Evolutionary conservation across 35 echinoderm and acorn worm species (phyloP).

Genomic region (Strongylocentrotus purpuratus): DNA sequence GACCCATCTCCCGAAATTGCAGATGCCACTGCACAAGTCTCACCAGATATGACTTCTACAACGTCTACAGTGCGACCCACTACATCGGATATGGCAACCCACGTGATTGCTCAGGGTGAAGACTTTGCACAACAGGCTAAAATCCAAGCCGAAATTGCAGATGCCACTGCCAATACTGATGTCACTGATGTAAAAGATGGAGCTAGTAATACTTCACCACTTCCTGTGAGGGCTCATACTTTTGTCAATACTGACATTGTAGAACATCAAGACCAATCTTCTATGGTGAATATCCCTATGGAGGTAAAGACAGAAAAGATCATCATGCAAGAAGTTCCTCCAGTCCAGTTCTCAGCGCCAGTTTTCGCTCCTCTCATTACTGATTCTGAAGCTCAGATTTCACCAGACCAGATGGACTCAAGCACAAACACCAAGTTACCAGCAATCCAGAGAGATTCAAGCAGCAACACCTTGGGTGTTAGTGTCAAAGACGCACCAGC

Average conservation of each 20-base stretch:
- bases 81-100: background rate
- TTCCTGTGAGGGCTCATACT: background rate
- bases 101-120: background rate
- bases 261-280: background rate
- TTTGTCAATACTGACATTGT: background rate
- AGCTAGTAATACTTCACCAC: background rate
- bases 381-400: conserved; percentile 2
- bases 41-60: no score
- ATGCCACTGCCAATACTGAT: background rate
- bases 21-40: background rate
- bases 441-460: background rate
- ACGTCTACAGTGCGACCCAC: no score
- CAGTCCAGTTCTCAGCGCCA: background rate
- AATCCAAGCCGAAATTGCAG: background rate
- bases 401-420: background rate
- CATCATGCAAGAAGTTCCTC: background rate
- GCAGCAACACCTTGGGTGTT: background rate
- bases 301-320: background rate
- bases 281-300: background rate
- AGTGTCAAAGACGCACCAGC: background rate
- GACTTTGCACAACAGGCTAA: background rate
- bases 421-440: conserved; percentile 14
- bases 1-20: background rate
- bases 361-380: background rate
- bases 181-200: background rate